A percentile compares a stretch with the other conserved stretches of the same genome.
phyloP scores from a whole-genome alignment of 2,797 vertebrate species.

The Urocyon cinereoargenteus region DNA sequence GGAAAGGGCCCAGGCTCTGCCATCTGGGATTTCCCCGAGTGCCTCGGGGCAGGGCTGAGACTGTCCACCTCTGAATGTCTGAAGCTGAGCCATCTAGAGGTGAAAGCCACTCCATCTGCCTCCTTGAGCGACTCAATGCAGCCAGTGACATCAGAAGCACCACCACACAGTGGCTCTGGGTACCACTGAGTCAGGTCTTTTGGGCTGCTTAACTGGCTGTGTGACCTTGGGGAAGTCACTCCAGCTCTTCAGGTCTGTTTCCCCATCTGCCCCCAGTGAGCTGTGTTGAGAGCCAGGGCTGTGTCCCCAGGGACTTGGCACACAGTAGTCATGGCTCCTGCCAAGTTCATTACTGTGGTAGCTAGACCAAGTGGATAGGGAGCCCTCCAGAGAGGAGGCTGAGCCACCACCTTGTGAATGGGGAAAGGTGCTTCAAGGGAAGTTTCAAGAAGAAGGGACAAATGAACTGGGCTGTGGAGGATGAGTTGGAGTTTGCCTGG shows the following conservation, averaged over 20 bases:
- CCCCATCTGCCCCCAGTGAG: neutral
- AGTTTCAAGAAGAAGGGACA: neutral
- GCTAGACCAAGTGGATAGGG: neutral
- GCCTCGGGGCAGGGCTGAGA: constrained; percentile 16
- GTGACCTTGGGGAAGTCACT: constrained; percentile 50
- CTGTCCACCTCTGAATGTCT: neutral
- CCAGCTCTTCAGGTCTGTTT: neutral
- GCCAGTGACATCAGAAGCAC: neutral
- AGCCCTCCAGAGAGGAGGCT: neutral
- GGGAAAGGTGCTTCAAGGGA: neutral
- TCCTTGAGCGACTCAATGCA: neutral
- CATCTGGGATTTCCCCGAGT: constrained; percentile 68
- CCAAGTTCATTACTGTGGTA: neutral
- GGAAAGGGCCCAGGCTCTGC: constrained; percentile 61
- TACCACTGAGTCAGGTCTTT: neutral
- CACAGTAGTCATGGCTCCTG: neutral
- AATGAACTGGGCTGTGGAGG: neutral
- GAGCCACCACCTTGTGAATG: neutral
- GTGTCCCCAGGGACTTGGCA: neutral
- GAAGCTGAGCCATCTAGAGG: neutral
- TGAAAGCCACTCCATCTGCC: neutral
- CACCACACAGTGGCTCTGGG: accelerated
- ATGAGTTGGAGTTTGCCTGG: neutral
- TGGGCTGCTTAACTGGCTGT: neutral
- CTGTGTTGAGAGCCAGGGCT: neutral